A percentile compares a stretch with the other conserved stretches of the same genome.
Conservation (phyloP, 2,113 vertebrate species). For the Lota lota region DNA sequence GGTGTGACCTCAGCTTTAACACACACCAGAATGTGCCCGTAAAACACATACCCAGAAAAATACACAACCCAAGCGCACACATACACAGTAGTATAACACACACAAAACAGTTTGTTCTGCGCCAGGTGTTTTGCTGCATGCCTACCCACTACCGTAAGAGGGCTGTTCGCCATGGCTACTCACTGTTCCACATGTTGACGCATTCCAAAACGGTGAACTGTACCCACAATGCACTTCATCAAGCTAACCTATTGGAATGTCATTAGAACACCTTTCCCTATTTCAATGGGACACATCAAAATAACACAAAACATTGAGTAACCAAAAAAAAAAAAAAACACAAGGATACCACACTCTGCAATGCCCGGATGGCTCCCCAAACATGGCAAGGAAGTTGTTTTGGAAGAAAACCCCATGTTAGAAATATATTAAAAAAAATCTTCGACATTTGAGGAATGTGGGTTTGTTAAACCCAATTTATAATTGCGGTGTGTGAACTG, state of each 20-base stretch:
- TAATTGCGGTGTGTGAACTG: too few relatives aligned
- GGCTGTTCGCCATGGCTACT: conserved; percentile 36
- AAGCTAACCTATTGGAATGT: conserved; percentile 18
- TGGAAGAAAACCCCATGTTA: not conserved
- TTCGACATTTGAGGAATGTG: too few relatives aligned
- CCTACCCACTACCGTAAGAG: conserved; percentile 34
- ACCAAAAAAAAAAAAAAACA: not conserved
- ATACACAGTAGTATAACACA: not conserved
- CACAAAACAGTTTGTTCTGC: not conserved
- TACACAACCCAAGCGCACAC: not conserved
- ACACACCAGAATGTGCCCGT: conserved; percentile 16
- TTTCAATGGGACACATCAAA: conserved; percentile 9
- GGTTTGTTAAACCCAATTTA: too few relatives aligned
- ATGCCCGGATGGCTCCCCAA: not conserved
- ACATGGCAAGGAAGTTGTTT: conserved; percentile 4
- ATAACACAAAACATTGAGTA: conserved; percentile 16
- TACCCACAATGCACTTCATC: conserved; percentile 40
- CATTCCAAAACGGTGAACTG: conserved; percentile 42
- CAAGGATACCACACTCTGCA: conserved; percentile 8
- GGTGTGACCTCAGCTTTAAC: conserved; percentile 41
- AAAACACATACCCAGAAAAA: conserved; percentile 17
- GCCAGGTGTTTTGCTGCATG: conserved; percentile 52
- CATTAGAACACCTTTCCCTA: not conserved
- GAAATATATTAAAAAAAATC: too few relatives aligned
- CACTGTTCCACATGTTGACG: conserved; percentile 19